A percentile compares a stretch with the other conserved stretches of the same genome.
phyloP scores from a whole-genome alignment of 2,888 invertebrate species.

The Malthinus seriepunctatus region DNA sequence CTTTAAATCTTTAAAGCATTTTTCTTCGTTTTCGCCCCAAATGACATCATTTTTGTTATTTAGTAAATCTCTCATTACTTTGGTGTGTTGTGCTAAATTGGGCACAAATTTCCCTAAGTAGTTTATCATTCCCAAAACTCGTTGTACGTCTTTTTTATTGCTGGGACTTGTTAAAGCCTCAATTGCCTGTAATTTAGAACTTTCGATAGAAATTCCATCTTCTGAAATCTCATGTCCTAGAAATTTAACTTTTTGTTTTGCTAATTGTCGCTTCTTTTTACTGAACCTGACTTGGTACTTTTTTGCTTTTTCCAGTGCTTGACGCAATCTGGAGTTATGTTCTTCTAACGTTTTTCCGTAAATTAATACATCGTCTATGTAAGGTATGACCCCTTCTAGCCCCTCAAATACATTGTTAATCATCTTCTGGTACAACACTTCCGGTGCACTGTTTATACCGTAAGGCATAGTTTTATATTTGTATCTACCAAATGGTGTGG shows the following conservation, averaged over 20 bases:
- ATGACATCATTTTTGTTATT: constrained; percentile 14
- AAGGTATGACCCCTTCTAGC: constrained; percentile 32
- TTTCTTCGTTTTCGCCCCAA: constrained; percentile 6
- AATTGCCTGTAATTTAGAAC: constrained; percentile 19
- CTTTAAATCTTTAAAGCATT: constrained; percentile 16
- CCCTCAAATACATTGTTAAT: constrained; percentile 35
- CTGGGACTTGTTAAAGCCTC: constrained; percentile 10
- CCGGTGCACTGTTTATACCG: constrained; percentile 34
- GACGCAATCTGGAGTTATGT: constrained; percentile 28
- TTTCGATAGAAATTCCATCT: constrained; percentile 28
- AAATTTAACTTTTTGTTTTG: constrained; percentile 33
- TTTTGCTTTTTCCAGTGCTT: constrained; percentile 31
- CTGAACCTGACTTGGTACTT: constrained; percentile 31
- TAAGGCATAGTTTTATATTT: constrained; percentile 35
- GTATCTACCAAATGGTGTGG: constrained; percentile 36
- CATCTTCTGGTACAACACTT: constrained; percentile 36
- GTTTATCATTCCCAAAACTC: constrained; percentile 24
- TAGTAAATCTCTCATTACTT: constrained; percentile 13
- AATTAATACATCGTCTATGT: constrained; percentile 38
- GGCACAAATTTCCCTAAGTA: constrained; percentile 24
- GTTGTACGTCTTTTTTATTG: constrained; percentile 23
- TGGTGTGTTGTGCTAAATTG: constrained; percentile 15
- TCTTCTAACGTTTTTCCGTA: constrained; percentile 32
- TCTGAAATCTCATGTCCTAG: constrained; percentile 35
- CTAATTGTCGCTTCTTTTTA: constrained; percentile 33